Percentiles rank a stretch among this genome's conserved stretches.
Evolutionary conservation across 2,113 vertebrate genomes (phyloP).

Genomic region (Lophotis ruficrista): DNA sequence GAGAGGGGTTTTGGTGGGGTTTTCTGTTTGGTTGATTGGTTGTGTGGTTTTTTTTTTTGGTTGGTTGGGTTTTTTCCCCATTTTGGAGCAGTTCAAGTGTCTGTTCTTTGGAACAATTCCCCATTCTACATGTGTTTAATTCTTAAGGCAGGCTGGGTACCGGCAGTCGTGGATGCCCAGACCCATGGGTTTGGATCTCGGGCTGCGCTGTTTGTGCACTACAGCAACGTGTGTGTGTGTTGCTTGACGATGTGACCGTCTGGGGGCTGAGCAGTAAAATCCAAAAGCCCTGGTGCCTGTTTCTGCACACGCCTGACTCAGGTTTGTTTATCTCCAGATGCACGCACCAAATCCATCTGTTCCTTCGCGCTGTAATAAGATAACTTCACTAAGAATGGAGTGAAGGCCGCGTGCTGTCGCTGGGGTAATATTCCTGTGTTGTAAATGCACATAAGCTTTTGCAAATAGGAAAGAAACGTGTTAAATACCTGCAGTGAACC

Average conservation of each 20-base stretch:
- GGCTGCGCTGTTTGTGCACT: background rate
- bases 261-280: background rate
- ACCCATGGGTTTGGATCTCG: background rate
- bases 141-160: background rate
- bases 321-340: constrained; percentile 20
- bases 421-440: background rate
- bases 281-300: background rate
- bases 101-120: background rate
- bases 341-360: background rate
- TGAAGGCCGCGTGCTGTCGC: background rate
- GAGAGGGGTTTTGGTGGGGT: too few relatives aligned
- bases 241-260: background rate
- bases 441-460: background rate
- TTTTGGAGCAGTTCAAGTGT: background rate
- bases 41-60: too few relatives aligned
- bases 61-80: too few relatives aligned
- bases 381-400: background rate
- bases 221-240: background rate
- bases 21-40: background rate
- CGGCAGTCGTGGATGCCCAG: too few relatives aligned
- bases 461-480: background rate
- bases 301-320: background rate
- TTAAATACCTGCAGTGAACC: background rate
- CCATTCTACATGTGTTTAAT: background rate
- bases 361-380: background rate